Conservation (phyloP, 1,140 invertebrate species). For the Gryllus bimaculatus region DNA sequence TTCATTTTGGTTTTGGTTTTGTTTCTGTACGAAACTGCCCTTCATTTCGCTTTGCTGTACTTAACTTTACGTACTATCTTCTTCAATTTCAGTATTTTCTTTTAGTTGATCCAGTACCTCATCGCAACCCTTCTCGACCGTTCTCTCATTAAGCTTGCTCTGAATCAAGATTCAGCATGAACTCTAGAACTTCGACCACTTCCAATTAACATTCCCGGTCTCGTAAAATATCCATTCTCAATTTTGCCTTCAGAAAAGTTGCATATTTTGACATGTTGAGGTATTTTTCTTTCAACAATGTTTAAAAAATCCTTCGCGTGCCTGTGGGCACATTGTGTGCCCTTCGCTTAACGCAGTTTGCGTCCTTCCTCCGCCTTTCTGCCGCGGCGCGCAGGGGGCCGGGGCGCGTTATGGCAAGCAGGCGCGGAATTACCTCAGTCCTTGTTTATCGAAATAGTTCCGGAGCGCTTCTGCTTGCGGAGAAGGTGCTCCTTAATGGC, state of each 20-base stretch:
- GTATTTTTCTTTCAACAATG: too few relatives aligned
- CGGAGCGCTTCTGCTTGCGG: neutral
- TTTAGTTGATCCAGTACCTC: neutral
- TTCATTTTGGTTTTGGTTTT: neutral
- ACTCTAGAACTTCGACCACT: too few relatives aligned
- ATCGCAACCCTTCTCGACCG: neutral
- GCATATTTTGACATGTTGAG: too few relatives aligned
- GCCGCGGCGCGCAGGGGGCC: neutral
- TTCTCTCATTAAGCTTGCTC: neutral
- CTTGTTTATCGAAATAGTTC: constrained; percentile 5
- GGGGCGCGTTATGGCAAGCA: neutral
- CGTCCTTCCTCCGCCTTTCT: neutral
- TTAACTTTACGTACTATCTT: neutral
- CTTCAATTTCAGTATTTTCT: neutral
- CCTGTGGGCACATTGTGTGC: too few relatives aligned
- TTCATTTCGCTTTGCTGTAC: neutral
- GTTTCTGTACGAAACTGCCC: neutral
- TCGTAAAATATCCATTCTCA: too few relatives aligned
- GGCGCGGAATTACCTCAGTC: neutral
- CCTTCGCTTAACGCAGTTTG: too few relatives aligned
- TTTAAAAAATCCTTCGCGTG: too few relatives aligned
- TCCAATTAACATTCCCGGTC: too few relatives aligned
- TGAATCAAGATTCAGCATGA: too few relatives aligned
- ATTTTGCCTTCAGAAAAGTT: too few relatives aligned
- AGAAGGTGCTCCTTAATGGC: neutral